These are phyloP conservation scores for Exocentrus adspersus DNA, from an alignment of 2,888 invertebrate genomes.

Conservation along the genomic window DNA sequence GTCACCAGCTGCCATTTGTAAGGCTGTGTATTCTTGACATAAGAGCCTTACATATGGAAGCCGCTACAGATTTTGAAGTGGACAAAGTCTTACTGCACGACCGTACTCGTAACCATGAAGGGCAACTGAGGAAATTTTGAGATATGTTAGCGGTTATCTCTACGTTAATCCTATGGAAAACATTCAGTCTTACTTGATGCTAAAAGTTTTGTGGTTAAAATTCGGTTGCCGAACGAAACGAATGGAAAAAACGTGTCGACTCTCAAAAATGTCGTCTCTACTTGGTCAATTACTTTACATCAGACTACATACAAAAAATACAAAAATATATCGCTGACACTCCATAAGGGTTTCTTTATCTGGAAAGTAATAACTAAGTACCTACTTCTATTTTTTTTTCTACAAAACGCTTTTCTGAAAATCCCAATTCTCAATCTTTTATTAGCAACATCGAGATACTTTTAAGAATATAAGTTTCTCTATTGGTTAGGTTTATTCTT, in stretches of 20 bases:
- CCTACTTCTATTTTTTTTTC: constrained; percentile 32
- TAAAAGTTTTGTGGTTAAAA: constrained; percentile 34
- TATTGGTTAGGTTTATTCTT: constrained; percentile 18
- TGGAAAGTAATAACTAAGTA: constrained; percentile 21
- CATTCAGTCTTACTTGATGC: constrained; percentile 52
- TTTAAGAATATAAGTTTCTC: constrained; percentile 38
- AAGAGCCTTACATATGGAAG: too few relatives aligned
- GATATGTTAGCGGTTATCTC: constrained; percentile 50
- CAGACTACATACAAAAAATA: constrained; percentile 60
- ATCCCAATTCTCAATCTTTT: too few relatives aligned
- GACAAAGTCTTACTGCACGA: neutral
- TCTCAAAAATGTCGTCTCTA: constrained; percentile 32
- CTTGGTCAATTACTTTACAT: constrained; percentile 45
- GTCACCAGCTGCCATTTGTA: too few relatives aligned
- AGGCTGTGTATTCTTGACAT: too few relatives aligned
- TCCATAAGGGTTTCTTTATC: constrained; percentile 36
- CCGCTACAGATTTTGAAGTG: too few relatives aligned
- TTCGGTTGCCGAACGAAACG: constrained; percentile 32
- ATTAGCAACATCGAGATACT: constrained; percentile 47
- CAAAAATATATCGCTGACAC: constrained; percentile 60
- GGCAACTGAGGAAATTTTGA: constrained; percentile 16
- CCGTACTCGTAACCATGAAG: neutral
- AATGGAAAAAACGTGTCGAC: constrained; percentile 26
- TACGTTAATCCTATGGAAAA: constrained; percentile 45
- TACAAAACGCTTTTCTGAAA: too few relatives aligned